phyloP scores from a whole-genome alignment of 2,797 vertebrate species.

The Epinephelus malabaricus region DNA sequence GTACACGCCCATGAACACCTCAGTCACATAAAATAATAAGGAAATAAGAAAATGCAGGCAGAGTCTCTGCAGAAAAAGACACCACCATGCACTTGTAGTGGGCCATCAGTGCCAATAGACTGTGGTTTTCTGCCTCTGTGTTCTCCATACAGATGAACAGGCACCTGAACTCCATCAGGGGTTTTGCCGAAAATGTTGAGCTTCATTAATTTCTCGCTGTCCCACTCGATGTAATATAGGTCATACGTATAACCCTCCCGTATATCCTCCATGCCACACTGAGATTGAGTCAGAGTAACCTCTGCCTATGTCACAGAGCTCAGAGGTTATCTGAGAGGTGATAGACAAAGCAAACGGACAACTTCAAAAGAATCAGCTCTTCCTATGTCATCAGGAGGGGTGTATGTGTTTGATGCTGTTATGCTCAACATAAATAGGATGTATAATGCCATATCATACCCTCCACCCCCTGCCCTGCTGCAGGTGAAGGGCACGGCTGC shows the following conservation, averaged over 20 bases:
- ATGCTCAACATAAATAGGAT: constrained; percentile 39
- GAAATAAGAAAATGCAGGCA: too few species aligned
- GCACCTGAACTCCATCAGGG: background rate
- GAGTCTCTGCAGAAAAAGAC: too few species aligned
- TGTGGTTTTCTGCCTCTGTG: too few species aligned
- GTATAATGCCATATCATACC: constrained; percentile 22
- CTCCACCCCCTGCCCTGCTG: constrained; percentile 4
- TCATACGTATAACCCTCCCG: background rate
- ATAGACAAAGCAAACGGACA: constrained; percentile 60
- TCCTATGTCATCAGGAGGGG: constrained; percentile 45
- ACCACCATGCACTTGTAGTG: too few species aligned
- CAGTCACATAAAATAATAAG: too few species aligned
- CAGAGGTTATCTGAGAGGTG: constrained; percentile 57
- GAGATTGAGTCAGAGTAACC: constrained; percentile 61
- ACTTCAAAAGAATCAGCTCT: constrained; percentile 63
- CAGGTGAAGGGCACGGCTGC: constrained; percentile 60
- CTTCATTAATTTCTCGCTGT: background rate
- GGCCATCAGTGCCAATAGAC: background rate
- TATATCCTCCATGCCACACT: background rate
- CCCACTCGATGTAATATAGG: background rate
- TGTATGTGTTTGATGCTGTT: constrained; percentile 35
- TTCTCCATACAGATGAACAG: too few species aligned
- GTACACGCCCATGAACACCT: too few species aligned
- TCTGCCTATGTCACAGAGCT: constrained; percentile 46
- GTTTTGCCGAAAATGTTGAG: background rate